Percentiles rank a stretch among this genome's conserved stretches.
Evolutionary conservation across 2,888 invertebrate species (phyloP).

Genomic region (Drosophila helvetica): DNA sequence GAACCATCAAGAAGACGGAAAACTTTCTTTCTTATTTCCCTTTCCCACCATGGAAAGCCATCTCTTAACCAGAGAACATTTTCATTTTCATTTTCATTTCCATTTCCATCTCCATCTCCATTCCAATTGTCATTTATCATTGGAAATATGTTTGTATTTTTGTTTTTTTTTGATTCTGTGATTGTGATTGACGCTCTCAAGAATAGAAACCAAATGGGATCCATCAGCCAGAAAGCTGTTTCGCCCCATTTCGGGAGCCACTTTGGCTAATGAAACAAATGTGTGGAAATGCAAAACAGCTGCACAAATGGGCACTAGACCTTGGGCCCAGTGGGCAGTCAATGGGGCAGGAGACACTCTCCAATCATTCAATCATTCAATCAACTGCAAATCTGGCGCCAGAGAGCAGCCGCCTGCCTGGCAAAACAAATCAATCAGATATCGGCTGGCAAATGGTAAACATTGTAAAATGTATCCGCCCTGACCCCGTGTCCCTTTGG

Average conservation of each 20-base stretch:
- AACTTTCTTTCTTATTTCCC: conserved; percentile 60
- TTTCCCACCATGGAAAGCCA: conserved; percentile 33
- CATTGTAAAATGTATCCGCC: conserved; percentile 43
- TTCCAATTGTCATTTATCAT: conserved; percentile 70
- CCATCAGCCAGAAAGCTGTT: not conserved
- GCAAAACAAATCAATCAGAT: conserved; percentile 77
- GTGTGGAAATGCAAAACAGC: conserved; percentile 63
- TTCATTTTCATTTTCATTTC: conserved; percentile 8
- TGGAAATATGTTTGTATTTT: conserved; percentile 15
- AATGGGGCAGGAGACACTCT: too few species aligned
- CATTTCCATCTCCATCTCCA: conserved; percentile 18
- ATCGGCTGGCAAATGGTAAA: conserved; percentile 51
- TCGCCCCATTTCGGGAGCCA: conserved; percentile 22
- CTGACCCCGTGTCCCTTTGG: not conserved
- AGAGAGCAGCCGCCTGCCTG: conserved; percentile 58
- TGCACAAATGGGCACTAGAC: conserved; percentile 55
- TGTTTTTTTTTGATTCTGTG: conserved; percentile 58
- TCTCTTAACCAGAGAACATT: conserved; percentile 48
- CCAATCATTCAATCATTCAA: conserved; percentile 36
- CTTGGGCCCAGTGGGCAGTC: conserved; percentile 15
- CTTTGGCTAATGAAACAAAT: conserved; percentile 54
- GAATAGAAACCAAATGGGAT: conserved; percentile 67
- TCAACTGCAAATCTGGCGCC: conserved; percentile 49
- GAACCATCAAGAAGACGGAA: conserved; percentile 29
- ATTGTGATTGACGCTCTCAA: conserved; percentile 59